These are phyloP conservation scores for Labeo rohita DNA, from an alignment of 2,113 vertebrate species.

Conservation along the genomic window DNA sequence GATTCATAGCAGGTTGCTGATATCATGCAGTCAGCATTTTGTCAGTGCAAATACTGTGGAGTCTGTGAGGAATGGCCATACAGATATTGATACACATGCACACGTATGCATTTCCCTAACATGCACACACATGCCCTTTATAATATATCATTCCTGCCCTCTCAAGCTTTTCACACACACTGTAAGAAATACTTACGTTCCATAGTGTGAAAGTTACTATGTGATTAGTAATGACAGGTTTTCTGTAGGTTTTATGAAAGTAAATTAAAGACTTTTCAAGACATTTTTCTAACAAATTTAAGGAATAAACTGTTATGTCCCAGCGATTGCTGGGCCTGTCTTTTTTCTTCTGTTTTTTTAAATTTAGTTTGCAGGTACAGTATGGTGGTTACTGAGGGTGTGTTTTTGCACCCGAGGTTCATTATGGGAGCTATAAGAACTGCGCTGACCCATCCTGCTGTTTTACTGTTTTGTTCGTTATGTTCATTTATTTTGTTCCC, in stretches of 20 bases:
- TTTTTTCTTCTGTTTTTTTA: no score
- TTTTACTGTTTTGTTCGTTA: no score
- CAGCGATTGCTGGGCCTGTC: no score
- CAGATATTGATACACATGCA: background rate
- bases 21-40: slow-evolving; percentile 1
- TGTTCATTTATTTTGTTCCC: no score
- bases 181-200: background rate
- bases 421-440: no score
- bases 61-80: background rate
- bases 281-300: no score
- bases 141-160: background rate
- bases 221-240: background rate
- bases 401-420: no score
- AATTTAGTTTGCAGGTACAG: no score
- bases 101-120: background rate
- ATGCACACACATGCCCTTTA: slow-evolving; percentile 5
- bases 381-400: no score
- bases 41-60: background rate
- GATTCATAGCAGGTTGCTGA: background rate
- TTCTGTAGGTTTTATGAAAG: background rate
- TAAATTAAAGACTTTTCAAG: no score
- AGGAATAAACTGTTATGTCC: no score
- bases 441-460: no score
- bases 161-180: background rate
- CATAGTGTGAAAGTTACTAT: background rate